phyloP scores from a whole-genome alignment of 2,113 vertebrate species.

The Motacilla alba region DNA sequence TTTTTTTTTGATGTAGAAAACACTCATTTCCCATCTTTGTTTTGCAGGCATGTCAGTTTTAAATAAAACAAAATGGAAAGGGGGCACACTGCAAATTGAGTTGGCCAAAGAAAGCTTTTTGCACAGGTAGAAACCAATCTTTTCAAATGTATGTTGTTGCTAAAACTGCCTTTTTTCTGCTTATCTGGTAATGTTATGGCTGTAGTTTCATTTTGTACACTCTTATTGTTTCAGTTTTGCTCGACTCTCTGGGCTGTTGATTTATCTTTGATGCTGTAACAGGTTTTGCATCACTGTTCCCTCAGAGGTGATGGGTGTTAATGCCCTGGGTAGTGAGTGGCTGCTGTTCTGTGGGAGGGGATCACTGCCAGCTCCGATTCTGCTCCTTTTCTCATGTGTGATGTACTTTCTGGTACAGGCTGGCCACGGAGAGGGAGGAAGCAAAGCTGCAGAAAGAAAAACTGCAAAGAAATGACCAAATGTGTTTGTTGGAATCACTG shows the following conservation, averaged over 20 bases:
- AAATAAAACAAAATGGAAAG: conserved; percentile 96
- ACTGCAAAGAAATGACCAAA: not conserved
- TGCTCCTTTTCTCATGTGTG: not conserved
- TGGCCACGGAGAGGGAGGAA: conserved; percentile 82
- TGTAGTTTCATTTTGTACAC: accelerated
- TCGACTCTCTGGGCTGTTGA: not conserved
- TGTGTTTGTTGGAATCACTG: conserved; percentile 70
- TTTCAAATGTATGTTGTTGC: not conserved
- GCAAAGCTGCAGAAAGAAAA: conserved; percentile 62
- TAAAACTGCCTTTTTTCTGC: not conserved
- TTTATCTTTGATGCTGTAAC: not conserved
- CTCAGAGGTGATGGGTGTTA: not conserved
- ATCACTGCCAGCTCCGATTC: not conserved
- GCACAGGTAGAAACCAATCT: conserved; percentile 75
- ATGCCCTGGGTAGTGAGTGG: not conserved
- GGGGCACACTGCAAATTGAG: conserved; percentile 90
- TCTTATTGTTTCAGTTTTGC: not conserved
- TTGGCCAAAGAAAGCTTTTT: conserved; percentile 92
- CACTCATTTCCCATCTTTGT: not conserved
- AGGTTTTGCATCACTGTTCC: not conserved
- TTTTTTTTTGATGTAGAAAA: not conserved
- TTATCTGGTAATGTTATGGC: not conserved
- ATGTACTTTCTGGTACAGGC: conserved; percentile 62
- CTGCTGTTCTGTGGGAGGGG: not conserved
- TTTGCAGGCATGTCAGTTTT: conserved; percentile 84